phyloP scores from a whole-genome alignment of 2,797 vertebrate genomes.

The Sebastolobus alascanus region DNA sequence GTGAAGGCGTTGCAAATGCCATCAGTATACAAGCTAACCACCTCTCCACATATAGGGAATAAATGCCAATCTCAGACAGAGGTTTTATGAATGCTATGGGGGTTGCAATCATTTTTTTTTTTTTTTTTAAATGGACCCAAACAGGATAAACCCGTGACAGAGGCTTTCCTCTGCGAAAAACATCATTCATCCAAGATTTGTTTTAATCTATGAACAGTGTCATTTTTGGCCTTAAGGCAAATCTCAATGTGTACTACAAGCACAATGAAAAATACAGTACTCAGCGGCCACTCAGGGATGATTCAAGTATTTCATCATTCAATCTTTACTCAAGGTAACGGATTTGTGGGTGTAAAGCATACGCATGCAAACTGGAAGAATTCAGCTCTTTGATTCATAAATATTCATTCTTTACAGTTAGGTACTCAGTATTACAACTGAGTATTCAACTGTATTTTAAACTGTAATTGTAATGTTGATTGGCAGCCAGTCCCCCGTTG shows the following conservation, averaged over 20 bases:
- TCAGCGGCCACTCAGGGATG: neutral
- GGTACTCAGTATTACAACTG: neutral
- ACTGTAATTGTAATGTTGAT: neutral
- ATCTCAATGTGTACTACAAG: neutral
- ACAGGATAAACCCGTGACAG: neutral
- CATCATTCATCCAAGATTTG: neutral
- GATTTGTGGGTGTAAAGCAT: neutral
- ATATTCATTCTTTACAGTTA: neutral
- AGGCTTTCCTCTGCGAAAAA: neutral
- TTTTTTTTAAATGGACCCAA: neutral
- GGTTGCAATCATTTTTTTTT: slow-evolving; percentile 6
- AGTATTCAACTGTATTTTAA: neutral
- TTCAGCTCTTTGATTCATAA: neutral
- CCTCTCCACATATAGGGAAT: neutral
- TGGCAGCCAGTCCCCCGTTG: neutral
- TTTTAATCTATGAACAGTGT: neutral
- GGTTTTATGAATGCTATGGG: neutral
- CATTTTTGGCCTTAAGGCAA: neutral
- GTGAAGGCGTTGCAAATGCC: neutral
- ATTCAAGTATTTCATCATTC: slow-evolving; percentile 1
- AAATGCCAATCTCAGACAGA: neutral
- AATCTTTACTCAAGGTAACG: neutral
- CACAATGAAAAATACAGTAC: neutral
- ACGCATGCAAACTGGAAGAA: neutral
- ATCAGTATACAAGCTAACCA: neutral